Evolutionary conservation across 2,888 invertebrate species (phyloP), one percentile per base, ranked within the genome.

Genomic region (Ormia ochracea): DNA sequence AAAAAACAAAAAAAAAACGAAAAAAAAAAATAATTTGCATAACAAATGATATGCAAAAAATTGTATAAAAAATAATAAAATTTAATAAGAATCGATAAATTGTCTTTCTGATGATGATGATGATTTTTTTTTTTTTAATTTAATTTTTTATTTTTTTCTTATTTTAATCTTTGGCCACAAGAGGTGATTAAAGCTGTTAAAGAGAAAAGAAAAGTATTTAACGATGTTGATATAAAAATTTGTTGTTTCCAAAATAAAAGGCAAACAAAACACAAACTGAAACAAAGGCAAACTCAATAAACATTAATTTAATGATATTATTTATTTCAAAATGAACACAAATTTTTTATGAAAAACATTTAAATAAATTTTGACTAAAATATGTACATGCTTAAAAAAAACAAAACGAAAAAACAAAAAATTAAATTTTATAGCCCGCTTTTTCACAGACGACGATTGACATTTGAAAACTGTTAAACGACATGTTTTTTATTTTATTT

Each of bases 1-100:
- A n/a, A n/a, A n/a, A n/a, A n/a, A n/a, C n/a, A n/a, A n/a, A n/a
- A n/a, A n/a, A n/a, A n/a, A n/a, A n/a, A n/a, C n/a, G n/a, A n/a
- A n/a, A n/a, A n/a, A 23, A 58, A 45, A 52, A 45, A 36, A 54
- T 69, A 70, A 79, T 79, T 79, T 79, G 75, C 78, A 79, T 79
- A 70, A 70, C 75, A 79, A 79, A 79, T 79, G 52, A 75, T 65
- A 65, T 79, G 58, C 68, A 63, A 14, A 69, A 63, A 65, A 74
- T 69, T 63, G 21, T 45, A 52, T n/a, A 54, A 17, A 54, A 54
- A 63, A 70, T 54, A 56, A 65, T 66, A 54, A 63, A 78, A 74
- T 79, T 41, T 52, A 75, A 75, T 75, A 70, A 23, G 54, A 70
- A 70, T 75, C 65, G 33, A 74, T 75, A 75, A 75, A 61, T 74